Conservation (phyloP, 2,113 vertebrate species). For the Podarcis cretensis region DNA sequence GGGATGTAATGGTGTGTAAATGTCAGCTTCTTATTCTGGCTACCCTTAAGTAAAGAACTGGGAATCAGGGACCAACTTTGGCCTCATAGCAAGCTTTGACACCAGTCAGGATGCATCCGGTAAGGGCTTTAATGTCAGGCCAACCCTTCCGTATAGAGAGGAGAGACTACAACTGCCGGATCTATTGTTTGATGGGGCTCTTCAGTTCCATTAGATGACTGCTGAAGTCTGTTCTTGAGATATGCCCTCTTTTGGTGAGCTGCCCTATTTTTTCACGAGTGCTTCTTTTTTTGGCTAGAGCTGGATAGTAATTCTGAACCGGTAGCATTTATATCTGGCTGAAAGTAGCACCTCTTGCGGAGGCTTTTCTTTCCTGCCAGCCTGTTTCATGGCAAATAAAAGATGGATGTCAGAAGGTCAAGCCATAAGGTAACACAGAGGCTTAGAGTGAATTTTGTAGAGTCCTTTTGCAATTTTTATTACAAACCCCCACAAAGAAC, state of each 20-base stretch:
- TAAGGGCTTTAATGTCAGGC: not conserved
- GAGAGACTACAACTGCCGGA: not conserved
- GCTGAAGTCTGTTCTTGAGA: not conserved
- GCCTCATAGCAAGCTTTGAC: not conserved
- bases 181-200: not conserved
- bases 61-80: not conserved
- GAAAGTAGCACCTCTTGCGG: not conserved
- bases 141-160: not conserved
- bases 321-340: not conserved
- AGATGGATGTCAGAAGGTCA: conserved; percentile 5
- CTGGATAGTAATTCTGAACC: not conserved
- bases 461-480: not conserved
- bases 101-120: not conserved
- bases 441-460: not conserved
- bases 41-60: not conserved
- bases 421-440: not conserved
- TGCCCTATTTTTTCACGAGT: not conserved
- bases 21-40: not conserved
- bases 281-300: not conserved
- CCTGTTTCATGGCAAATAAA: not conserved
- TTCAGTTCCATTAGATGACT: not conserved
- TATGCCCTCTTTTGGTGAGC: not conserved
- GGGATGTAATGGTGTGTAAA: not conserved
- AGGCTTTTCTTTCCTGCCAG: not conserved
- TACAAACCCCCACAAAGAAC: not conserved